Conservation (phyloP, 1,140 invertebrate genomes). For the Drosophila mauritiana region DNA sequence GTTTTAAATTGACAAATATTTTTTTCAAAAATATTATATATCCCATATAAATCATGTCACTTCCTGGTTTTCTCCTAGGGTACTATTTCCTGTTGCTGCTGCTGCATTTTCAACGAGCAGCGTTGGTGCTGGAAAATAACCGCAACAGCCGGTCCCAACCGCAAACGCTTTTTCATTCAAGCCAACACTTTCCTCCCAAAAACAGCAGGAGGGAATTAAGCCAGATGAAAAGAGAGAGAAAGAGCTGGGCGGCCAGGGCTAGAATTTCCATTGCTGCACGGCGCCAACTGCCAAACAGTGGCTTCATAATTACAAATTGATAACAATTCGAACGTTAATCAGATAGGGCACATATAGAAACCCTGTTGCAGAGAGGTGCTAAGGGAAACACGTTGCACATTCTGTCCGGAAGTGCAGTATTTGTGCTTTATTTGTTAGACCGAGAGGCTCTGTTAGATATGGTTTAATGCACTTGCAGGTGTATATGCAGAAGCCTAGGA, state of each 20-base stretch:
- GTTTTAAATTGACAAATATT: no score
- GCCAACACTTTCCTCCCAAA: constrained; percentile 37
- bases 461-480: constrained; percentile 2
- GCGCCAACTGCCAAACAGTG: constrained; percentile 16
- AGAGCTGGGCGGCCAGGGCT: not conserved
- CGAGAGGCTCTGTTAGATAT: constrained; percentile 34
- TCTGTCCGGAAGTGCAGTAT: constrained; percentile 61
- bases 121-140: constrained; percentile 31
- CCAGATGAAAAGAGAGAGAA: not conserved
- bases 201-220: constrained; percentile 8
- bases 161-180: constrained; percentile 60
- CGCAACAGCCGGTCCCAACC: constrained; percentile 58
- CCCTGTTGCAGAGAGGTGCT: constrained; percentile 1
- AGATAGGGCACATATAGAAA: constrained; percentile 54
- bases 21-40: not conserved
- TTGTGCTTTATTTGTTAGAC: constrained; percentile 63
- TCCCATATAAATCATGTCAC: not conserved
- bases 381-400: constrained; percentile 1
- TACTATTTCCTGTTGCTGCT: constrained; percentile 27
- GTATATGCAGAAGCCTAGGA: not conserved
- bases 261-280: constrained; percentile 1
- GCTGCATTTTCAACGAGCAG: constrained; percentile 32
- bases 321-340: constrained; percentile 77
- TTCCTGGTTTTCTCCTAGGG: constrained; percentile 3
- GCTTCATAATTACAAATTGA: constrained; percentile 73